Evolutionary conservation across 2,888 invertebrate genomes (phyloP).

Genomic region (Ptilodon capucinus): DNA sequence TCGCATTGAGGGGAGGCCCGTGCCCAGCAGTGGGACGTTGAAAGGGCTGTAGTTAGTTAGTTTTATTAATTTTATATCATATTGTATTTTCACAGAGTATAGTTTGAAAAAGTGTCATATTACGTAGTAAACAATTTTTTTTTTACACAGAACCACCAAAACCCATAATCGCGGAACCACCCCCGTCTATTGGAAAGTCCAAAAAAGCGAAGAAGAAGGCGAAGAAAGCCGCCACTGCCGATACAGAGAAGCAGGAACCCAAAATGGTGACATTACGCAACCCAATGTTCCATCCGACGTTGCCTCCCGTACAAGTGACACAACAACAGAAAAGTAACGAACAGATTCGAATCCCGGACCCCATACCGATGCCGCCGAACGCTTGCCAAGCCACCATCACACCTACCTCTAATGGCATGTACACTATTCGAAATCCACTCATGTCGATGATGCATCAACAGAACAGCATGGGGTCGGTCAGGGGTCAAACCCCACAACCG

Average conservation of each 20-base stretch:
- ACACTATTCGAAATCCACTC: slow-evolving; percentile 90
- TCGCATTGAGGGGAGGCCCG: too few species aligned
- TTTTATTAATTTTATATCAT: too few species aligned
- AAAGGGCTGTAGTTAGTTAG: too few species aligned
- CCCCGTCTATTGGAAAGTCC: slow-evolving; percentile 47
- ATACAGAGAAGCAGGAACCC: slow-evolving; percentile 59
- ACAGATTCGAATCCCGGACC: slow-evolving; percentile 68
- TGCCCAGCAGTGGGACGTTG: too few species aligned
- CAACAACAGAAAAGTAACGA: slow-evolving; percentile 58
- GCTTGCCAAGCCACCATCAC: slow-evolving; percentile 79
- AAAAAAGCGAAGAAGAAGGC: slow-evolving; percentile 79
- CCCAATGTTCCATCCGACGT: slow-evolving; percentile 87
- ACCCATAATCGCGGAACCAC: slow-evolving; percentile 52
- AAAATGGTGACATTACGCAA: slow-evolving; percentile 90
- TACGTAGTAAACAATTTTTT: background rate
- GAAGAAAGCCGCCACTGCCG: slow-evolving; percentile 68
- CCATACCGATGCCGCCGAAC: slow-evolving; percentile 73
- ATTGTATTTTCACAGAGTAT: too few species aligned
- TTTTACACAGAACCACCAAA: slow-evolving; percentile 61
- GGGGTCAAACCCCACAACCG: slow-evolving; percentile 44
- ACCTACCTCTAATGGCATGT: slow-evolving; percentile 86
- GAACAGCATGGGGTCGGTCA: slow-evolving; percentile 56
- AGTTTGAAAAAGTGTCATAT: too few species aligned
- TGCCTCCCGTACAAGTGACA: slow-evolving; percentile 64
- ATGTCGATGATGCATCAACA: slow-evolving; percentile 81